These are phyloP conservation scores for Heliconius sara DNA, from an alignment of 2,888 invertebrate genomes.

Conservation along the genomic window DNA sequence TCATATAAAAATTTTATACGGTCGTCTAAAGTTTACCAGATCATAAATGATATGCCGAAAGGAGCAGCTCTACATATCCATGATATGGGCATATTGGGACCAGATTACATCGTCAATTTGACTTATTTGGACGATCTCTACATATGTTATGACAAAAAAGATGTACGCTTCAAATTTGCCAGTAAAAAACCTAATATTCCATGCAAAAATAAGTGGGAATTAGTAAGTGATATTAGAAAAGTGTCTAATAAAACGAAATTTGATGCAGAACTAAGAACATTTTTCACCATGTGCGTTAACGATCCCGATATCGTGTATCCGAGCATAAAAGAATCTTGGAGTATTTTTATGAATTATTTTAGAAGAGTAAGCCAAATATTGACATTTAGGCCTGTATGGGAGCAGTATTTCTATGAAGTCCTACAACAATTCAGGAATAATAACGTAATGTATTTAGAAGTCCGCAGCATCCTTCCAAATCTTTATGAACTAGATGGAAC, in stretches of 20 bases:
- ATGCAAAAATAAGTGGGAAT: slow-evolving; percentile 73
- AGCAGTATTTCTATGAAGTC: slow-evolving; percentile 86
- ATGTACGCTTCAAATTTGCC: slow-evolving; percentile 61
- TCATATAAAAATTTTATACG: slow-evolving; percentile 83
- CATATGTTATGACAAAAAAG: slow-evolving; percentile 67
- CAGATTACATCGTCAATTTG: slow-evolving; percentile 85
- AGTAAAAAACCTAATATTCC: slow-evolving; percentile 53
- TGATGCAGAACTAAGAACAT: slow-evolving; percentile 78
- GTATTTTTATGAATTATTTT: slow-evolving; percentile 83
- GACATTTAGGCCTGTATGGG: slow-evolving; percentile 86
- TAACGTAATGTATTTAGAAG: slow-evolving; percentile 88
- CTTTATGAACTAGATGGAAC: slow-evolving; percentile 88
- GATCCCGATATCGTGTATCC: slow-evolving; percentile 75
- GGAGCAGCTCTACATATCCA: slow-evolving; percentile 89
- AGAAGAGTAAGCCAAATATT: slow-evolving; percentile 79
- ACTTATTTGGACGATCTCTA: slow-evolving; percentile 86
- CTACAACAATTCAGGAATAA: slow-evolving; percentile 86
- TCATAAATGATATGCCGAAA: slow-evolving; percentile 89
- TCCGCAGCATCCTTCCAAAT: slow-evolving; percentile 85
- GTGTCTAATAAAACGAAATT: slow-evolving; percentile 71
- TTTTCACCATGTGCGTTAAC: slow-evolving; percentile 83
- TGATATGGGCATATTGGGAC: slow-evolving; percentile 85
- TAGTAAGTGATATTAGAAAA: slow-evolving; percentile 73
- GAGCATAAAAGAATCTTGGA: slow-evolving; percentile 85
- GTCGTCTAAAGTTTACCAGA: slow-evolving; percentile 85